Base-by-base conservation (phyloP, 2,888 invertebrate species). In the Octodonta nipae region DNA sequence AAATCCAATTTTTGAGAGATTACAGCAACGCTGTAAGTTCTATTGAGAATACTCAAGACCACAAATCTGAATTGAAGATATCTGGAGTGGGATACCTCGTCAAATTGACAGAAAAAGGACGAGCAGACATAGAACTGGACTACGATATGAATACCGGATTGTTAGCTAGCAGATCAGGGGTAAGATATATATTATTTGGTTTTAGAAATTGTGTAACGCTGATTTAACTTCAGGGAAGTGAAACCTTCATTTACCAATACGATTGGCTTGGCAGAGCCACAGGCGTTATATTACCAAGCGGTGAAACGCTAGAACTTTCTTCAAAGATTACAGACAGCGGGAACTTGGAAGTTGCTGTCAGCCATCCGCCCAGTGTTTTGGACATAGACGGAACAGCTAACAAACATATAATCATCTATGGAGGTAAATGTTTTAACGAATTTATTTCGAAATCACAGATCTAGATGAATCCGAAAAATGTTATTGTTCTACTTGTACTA, bases 11-110 rank as follows among this genome's bases (percentile, higher is more conserved):
- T 56, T 65, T 88, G 31, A 70, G 93, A 44, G 92, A 93, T 61
- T 92, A 91, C 58, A 86, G 84, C 55, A 85, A 86, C 51, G 80
- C 85, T 35, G 93, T 86, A 26, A 91, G 86, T 56, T 88, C 91
- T 3, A 91, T 89, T 50, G 91, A 91, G 64, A 89, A 89, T 54
- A 87, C 87, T 6, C 88, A 88, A 63, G 88, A 89, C 55, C 87
- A 88, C 58, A 91, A 91, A 61, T 82, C 86, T 5, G 85, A 87
- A 54, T 67, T 95, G 36, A 83, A 84, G 60, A 88, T 93, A 61
- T 89, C 89, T 41, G 91, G 89, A 37, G 83, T 89, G 49, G 89
- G 91, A 25, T 83, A 87, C 52, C 71, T 95, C 47, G 84, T 88
- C 25, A 85, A 81, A 58, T 71, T 92, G 47, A 75, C 81, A 12